Evolutionary conservation across 2,113 vertebrate species (phyloP), one percentile per base, ranked within the genome.

Genomic region (Hemibagrus wyckioides): DNA sequence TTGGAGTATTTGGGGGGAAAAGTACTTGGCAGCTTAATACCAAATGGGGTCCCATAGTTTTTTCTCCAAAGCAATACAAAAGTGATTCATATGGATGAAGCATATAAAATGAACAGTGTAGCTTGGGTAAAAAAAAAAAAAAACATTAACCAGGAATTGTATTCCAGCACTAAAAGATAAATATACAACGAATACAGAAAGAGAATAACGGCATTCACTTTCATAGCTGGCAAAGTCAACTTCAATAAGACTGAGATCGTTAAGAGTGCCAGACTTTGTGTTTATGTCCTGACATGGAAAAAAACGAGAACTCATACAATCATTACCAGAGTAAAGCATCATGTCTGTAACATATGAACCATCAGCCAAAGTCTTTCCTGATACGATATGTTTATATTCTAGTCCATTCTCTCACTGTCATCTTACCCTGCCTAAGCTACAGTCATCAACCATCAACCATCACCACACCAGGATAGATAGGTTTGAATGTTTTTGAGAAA

Each of bases 51-150:
- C 50, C 17, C 1, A 8, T 48, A 25, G 33, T 56, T 63, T 63
- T 85, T 85, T 19, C 54, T 77, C 41, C n/a, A 39, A 71, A 84
- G 48, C 33, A 71, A 71, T 25, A 84, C 8, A 69, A 48, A 48
- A 39, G 48, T 25, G n/a, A 36, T 63, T 48, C 44, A 84, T 39
- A 85, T 56, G 33, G 23, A 75, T 56, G 69, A 65, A 52, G 4
- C 57, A 33, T 21, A 63, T 63, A 50, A 50, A 36, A 14, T 80
- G 73, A 25, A 80, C 57, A 17, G 9, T 85, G 33, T 61, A 80
- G 57, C 50, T 4, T 75, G 33, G 79, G 36, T 39, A 56, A n/a
- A n/a, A n/a, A n/a, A n/a, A n/a, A n/a, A n/a, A n/a, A 57, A 41
- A 85, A 85, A 61, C 57, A 39, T 56, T 44, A 81, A 56, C 7